These are phyloP conservation scores for Noctua pronuba DNA, from an alignment of 2,888 invertebrate genomes.

Conservation along the genomic window DNA sequence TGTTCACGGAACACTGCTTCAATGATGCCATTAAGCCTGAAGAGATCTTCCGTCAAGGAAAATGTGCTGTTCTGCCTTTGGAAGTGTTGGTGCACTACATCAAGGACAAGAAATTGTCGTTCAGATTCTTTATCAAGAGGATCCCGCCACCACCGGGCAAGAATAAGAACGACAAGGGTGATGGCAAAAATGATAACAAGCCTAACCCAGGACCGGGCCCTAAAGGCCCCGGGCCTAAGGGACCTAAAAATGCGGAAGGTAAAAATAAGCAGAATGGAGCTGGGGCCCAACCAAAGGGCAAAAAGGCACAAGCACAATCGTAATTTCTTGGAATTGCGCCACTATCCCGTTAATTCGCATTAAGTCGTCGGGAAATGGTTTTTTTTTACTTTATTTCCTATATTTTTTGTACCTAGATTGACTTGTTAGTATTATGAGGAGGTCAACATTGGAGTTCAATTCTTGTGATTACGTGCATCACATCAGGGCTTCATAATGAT, in stretches of 20 bases:
- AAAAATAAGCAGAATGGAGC: conserved; percentile 60
- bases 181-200: conserved; percentile 68
- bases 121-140: conserved; percentile 81
- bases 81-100: conserved; percentile 78
- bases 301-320: conserved; percentile 48
- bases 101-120: conserved; percentile 77
- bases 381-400: background rate
- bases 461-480: conserved; percentile 57
- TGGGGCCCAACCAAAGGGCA: conserved; percentile 46
- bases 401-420: conserved; percentile 48
- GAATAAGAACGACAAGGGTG: conserved; percentile 66
- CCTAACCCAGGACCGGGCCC: conserved; percentile 65
- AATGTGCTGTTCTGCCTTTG: conserved; percentile 82
- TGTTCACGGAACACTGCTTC: conserved; percentile 83
- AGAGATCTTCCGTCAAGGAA: conserved; percentile 80
- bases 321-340: conserved; percentile 31
- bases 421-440: conserved; percentile 56
- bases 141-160: conserved; percentile 66
- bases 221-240: conserved; percentile 68
- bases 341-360: conserved; percentile 11
- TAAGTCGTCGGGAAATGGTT: conserved; percentile 23
- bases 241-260: conserved; percentile 49
- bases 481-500: conserved; percentile 45
- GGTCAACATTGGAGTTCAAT: conserved; percentile 51
- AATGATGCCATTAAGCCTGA: conserved; percentile 82